A percentile compares a stretch with the other conserved stretches of the same genome.
These are phyloP conservation scores for Eueremaeus valkanovi DNA, from an alignment of 2,888 invertebrate genomes.

Conservation along the genomic window DNA sequence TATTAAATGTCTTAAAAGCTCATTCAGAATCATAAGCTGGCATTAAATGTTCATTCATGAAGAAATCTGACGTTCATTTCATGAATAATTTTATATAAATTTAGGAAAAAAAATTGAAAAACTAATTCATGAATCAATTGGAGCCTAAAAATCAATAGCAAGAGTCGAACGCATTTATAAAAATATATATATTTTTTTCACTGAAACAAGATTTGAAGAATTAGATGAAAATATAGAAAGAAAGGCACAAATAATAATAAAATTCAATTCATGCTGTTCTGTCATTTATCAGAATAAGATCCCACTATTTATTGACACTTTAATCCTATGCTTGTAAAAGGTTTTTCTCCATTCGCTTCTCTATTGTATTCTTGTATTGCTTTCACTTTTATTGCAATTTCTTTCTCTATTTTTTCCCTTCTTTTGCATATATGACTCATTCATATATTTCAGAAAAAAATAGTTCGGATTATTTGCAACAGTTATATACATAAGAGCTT, in stretches of 20 bases:
- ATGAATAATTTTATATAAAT: no score
- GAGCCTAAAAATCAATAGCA: not conserved
- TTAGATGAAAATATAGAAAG: not conserved
- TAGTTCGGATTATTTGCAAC: no score
- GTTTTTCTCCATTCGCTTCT: constrained; percentile 7
- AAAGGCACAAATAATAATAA: not conserved
- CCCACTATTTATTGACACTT: constrained; percentile 34
- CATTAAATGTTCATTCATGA: constrained; percentile 27
- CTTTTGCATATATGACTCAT: no score
- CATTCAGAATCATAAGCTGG: not conserved
- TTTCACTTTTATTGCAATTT: no score
- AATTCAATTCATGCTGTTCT: not conserved
- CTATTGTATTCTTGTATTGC: not conserved
- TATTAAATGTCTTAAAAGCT: constrained; percentile 11
- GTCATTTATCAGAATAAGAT: constrained; percentile 35
- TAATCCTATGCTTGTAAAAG: constrained; percentile 24
- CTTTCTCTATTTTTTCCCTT: no score
- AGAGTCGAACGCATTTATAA: not conserved
- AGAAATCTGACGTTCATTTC: constrained; percentile 13
- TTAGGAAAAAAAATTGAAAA: not conserved
- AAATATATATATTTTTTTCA: no score
- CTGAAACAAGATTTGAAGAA: constrained; percentile 21
- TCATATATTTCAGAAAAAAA: no score
- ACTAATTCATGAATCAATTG: not conserved
- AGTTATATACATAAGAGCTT: not conserved